These are phyloP conservation scores for Oplegnathus fasciatus DNA, from an alignment of 2,113 vertebrate species.

Conservation along the genomic window DNA sequence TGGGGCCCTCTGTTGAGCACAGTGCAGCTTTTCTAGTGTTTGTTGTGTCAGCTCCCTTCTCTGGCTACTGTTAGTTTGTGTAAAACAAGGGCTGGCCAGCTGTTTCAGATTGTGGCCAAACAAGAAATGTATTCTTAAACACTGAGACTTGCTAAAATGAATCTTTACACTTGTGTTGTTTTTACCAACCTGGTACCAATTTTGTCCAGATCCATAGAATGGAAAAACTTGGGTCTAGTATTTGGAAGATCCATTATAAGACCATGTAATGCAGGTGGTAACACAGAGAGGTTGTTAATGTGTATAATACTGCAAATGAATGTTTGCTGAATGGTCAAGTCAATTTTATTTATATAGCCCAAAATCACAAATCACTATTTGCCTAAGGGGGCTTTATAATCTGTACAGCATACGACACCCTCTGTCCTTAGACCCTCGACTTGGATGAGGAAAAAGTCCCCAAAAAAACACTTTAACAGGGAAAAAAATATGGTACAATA, in stretches of 20 bases:
- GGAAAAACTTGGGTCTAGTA: neutral
- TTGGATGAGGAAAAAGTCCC: too few species aligned
- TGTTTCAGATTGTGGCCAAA: conserved; percentile 11
- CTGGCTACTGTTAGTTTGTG: conserved; percentile 1
- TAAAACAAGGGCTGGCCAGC: neutral
- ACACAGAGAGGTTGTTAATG: neutral
- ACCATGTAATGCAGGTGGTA: neutral
- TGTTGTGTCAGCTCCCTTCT: conserved; percentile 31
- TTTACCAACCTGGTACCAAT: neutral
- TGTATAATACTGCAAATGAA: neutral
- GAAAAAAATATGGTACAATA: too few species aligned
- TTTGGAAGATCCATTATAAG: neutral
- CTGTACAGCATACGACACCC: too few species aligned
- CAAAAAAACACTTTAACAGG: too few species aligned
- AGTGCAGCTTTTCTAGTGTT: conserved; percentile 45
- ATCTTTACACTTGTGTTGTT: neutral
- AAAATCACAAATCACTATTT: too few species aligned
- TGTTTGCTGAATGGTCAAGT: neutral
- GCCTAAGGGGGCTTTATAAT: too few species aligned
- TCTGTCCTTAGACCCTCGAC: too few species aligned
- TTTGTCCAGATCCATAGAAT: neutral
- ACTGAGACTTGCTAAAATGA: neutral
- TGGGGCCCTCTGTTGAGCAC: conserved; percentile 23
- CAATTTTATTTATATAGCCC: too few species aligned
- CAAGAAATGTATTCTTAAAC: neutral